Evolutionary conservation across 1,140 invertebrate species (phyloP).

Genomic region (Drosophila funebris): DNA sequence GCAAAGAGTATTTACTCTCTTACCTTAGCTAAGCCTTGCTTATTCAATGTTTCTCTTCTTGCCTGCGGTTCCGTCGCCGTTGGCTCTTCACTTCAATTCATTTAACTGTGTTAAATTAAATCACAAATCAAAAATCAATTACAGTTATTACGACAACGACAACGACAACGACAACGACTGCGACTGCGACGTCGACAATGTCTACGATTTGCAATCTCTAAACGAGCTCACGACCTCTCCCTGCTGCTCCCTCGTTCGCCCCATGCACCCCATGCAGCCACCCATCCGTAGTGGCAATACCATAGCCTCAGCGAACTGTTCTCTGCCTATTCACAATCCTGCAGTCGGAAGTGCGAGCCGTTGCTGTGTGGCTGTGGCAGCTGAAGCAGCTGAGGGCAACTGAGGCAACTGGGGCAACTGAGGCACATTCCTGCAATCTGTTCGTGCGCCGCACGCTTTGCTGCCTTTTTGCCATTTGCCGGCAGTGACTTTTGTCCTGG

Average conservation of each 20-base stretch:
- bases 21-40: background rate
- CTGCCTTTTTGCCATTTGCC: constrained; percentile 68
- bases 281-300: constrained; percentile 12
- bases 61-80: background rate
- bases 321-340: constrained; percentile 10
- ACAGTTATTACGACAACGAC: constrained; percentile 80
- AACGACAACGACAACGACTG: constrained; percentile 48
- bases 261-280: constrained; percentile 12
- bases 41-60: background rate
- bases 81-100: constrained; percentile 59
- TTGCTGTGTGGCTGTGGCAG: constrained; percentile 38
- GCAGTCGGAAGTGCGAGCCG: constrained; percentile 39
- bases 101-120: constrained; percentile 83
- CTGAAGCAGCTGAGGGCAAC: constrained; percentile 13
- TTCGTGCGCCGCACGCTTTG: constrained; percentile 51
- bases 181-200: constrained; percentile 53
- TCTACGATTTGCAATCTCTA: constrained; percentile 80
- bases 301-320: constrained; percentile 13
- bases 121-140: constrained; percentile 83
- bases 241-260: too few relatives aligned
- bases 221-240: constrained; percentile 57
- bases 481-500: constrained; percentile 56
- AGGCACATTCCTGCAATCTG: constrained; percentile 77
- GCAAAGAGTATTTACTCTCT: background rate
- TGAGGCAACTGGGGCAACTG: constrained; percentile 36